These are phyloP conservation scores for Litocranius walleri DNA, from an alignment of 2,113 vertebrate species.

Conservation along the genomic window DNA sequence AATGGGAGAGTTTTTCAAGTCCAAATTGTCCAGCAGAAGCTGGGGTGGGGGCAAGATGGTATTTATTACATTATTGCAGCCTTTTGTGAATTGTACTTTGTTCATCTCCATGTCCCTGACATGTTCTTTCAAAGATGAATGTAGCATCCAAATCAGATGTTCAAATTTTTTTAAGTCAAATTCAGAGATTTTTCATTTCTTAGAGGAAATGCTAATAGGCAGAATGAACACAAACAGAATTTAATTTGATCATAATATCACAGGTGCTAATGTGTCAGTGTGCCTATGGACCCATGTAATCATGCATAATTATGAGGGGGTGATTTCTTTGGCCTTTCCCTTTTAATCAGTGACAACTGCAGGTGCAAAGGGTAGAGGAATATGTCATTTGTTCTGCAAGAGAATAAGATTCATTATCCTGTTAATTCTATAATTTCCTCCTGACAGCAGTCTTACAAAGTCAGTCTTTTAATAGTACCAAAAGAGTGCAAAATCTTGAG, in stretches of 20 bases:
- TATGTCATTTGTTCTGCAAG: background rate
- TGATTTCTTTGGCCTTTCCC: slow-evolving; percentile 28
- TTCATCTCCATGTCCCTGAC: background rate
- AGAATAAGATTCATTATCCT: slow-evolving; percentile 16
- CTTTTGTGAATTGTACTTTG: background rate
- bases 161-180: background rate
- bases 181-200: slow-evolving; percentile 12
- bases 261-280: background rate
- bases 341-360: slow-evolving; percentile 36
- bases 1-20: background rate
- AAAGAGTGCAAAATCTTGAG: slow-evolving; percentile 6
- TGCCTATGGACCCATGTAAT: background rate
- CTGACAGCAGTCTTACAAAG: background rate
- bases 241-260: slow-evolving; percentile 17
- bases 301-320: background rate
- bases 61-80: background rate
- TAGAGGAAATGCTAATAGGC: slow-evolving; percentile 10
- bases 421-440: slow-evolving; percentile 41
- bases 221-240: slow-evolving; percentile 34
- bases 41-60: background rate
- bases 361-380: slow-evolving; percentile 6
- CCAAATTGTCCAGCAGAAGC: background rate
- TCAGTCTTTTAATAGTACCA: background rate
- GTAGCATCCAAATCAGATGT: background rate
- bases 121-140: background rate